These are phyloP conservation scores for Passer montanus DNA, from an alignment of 2,113 vertebrate genomes.

Conservation along the genomic window DNA sequence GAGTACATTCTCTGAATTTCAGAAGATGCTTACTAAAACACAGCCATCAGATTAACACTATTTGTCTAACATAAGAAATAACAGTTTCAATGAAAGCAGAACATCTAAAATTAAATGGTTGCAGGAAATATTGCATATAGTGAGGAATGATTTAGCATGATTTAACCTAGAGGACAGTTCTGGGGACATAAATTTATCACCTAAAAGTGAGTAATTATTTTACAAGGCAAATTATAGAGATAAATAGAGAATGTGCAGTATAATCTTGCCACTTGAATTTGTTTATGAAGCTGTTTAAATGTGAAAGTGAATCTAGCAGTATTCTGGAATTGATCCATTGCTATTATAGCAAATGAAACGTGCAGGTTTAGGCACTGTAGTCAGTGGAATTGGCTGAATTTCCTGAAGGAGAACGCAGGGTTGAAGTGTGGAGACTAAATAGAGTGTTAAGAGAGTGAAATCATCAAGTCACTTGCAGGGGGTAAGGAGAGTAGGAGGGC, in stretches of 20 bases:
- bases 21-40: neutral
- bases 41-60: neutral
- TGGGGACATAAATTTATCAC: neutral
- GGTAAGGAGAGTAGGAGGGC: neutral
- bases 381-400: neutral
- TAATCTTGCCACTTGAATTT: neutral
- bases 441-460: neutral
- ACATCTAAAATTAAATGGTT: neutral
- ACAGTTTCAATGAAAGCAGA: neutral
- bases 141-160: neutral
- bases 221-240: neutral
- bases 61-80: neutral
- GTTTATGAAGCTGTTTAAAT: neutral
- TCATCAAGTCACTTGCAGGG: neutral
- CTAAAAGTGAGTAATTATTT: slow-evolving; percentile 1
- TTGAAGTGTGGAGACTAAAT: neutral
- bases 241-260: neutral
- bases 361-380: neutral
- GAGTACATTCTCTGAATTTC: neutral
- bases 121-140: neutral
- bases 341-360: neutral
- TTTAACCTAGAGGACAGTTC: neutral
- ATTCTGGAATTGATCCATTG: neutral
- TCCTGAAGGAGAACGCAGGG: neutral
- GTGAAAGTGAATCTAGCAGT: neutral